Evolutionary conservation across 1,140 invertebrate species (phyloP).

Genomic region (Pseudomyrmex flavicornis): DNA sequence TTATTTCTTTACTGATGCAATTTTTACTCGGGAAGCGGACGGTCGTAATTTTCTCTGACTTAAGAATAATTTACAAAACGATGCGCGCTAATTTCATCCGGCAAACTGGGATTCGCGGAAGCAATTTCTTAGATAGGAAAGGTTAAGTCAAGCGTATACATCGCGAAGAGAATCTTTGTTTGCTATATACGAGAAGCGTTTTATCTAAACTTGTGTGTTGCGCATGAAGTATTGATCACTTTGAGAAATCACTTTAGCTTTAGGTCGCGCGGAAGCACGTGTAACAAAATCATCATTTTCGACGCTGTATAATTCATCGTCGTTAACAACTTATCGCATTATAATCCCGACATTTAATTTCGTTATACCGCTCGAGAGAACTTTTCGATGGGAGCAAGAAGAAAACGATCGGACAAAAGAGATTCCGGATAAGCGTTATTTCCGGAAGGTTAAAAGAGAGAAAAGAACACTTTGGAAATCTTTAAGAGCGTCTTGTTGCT

Average conservation of each 20-base stretch:
- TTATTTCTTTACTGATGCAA: conserved; percentile 9
- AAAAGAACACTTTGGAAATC: conserved; percentile 20
- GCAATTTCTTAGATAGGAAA: conserved; percentile 33
- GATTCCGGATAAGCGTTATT: conserved; percentile 1
- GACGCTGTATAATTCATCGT: background rate
- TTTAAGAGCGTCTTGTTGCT: background rate
- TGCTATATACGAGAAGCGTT: background rate
- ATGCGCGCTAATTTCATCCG: conserved; percentile 23
- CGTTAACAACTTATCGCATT: conserved; percentile 31
- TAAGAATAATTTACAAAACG: conserved; percentile 57
- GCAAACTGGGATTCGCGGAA: conserved; percentile 6
- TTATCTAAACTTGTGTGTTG: conserved; percentile 9
- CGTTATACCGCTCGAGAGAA: conserved; percentile 22
- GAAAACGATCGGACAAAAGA: conserved; percentile 17
- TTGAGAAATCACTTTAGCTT: conserved; percentile 21
- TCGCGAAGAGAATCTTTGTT: background rate
- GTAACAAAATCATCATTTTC: conserved; percentile 46
- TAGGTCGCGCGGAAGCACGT: background rate
- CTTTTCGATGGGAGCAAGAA: background rate
- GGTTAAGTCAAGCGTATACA: conserved; percentile 28
- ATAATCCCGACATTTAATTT: conserved; percentile 50
- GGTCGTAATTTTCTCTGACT: conserved; percentile 34
- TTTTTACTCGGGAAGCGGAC: conserved; percentile 12
- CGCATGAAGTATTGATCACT: conserved; percentile 29
- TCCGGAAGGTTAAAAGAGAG: conserved; percentile 2